Evolutionary conservation across 2,113 vertebrate species (phyloP).

Genomic region (Peucedramus taeniatus): DNA sequence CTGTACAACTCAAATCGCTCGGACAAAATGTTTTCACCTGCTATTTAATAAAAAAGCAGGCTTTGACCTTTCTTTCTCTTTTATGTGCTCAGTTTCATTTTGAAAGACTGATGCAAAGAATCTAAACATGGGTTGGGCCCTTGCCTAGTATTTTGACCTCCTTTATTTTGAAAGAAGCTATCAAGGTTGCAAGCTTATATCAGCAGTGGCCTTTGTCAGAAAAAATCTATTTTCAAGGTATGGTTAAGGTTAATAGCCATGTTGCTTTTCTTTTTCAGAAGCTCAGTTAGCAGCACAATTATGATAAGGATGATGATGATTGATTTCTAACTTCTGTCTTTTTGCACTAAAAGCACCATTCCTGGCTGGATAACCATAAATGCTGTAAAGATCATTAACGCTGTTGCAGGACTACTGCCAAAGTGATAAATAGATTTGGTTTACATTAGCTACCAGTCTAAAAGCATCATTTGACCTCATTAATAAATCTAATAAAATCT

Average conservation of each 20-base stretch:
- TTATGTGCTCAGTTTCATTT: background rate
- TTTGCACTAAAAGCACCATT: constrained; percentile 33
- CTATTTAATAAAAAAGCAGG: constrained; percentile 9
- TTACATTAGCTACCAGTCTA: constrained; percentile 49
- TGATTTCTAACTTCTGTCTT: constrained; percentile 51
- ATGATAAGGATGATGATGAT: constrained; percentile 47
- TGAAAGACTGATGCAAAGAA: background rate
- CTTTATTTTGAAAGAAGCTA: constrained; percentile 26
- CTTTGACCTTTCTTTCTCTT: background rate
- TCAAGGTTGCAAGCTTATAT: constrained; percentile 8
- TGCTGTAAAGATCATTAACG: constrained; percentile 55
- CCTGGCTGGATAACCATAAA: constrained; percentile 29
- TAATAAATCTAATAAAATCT: constrained; percentile 47
- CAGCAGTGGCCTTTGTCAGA: background rate
- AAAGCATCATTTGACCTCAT: constrained; percentile 61
- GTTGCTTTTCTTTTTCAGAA: constrained; percentile 52
- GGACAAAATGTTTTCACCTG: background rate
- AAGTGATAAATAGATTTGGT: constrained; percentile 66
- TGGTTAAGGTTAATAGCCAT: constrained; percentile 44
- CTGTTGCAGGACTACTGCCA: constrained; percentile 34
- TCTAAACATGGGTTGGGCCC: background rate
- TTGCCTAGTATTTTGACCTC: background rate
- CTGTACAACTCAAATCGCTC: background rate
- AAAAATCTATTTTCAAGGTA: constrained; percentile 44
- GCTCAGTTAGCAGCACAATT: constrained; percentile 48